Evolutionary conservation across 2,797 vertebrate genomes (phyloP).

Genomic region (Perodicticus potto): DNA sequence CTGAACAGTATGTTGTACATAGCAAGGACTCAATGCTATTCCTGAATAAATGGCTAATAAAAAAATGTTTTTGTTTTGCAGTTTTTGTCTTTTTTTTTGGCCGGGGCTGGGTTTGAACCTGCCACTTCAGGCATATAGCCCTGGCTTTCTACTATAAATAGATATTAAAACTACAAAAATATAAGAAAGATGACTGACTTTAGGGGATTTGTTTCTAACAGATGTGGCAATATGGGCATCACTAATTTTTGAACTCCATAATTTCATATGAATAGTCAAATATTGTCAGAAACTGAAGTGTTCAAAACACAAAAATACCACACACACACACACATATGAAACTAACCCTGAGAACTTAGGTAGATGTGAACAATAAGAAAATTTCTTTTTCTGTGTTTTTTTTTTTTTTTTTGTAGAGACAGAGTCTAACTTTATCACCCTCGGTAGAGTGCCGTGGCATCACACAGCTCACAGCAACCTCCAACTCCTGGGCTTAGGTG

Average conservation of each 20-base stretch:
- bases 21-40: background rate
- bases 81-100: no score
- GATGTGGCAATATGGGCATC: background rate
- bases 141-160: no score
- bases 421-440: no score
- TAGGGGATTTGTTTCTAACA: background rate
- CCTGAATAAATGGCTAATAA: background rate
- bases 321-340: background rate
- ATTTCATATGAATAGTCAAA: background rate
- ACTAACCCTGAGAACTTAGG: background rate
- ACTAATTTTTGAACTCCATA: background rate
- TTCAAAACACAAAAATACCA: background rate
- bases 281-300: background rate
- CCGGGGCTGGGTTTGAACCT: no score
- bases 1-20: background rate
- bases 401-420: no score
- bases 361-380: background rate
- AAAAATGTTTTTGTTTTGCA: background rate
- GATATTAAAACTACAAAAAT: background rate
- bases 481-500: no score
- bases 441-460: no score
- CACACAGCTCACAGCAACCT: no score
- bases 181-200: background rate
- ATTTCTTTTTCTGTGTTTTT: background rate
- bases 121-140: no score